A percentile compares a stretch with the other conserved stretches of the same genome.
Evolutionary conservation across 2,797 vertebrate species (phyloP).

Genomic region (Kryptolebias ocellatus): DNA sequence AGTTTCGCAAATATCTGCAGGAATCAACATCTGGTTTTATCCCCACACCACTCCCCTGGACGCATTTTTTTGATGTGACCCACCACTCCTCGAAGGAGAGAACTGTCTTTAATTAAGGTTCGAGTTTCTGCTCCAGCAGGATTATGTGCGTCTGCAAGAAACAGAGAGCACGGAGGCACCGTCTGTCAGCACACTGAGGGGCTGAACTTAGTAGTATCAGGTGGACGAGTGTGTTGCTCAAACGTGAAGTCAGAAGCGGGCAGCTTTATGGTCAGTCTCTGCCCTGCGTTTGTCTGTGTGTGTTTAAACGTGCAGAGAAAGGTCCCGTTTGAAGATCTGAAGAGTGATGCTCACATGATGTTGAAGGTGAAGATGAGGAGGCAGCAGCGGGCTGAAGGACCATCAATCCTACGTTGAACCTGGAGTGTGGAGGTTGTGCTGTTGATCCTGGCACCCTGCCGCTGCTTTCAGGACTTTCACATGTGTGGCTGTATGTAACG

Average conservation of each 20-base stretch:
- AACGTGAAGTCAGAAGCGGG: constrained; percentile 23
- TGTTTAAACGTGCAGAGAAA: constrained; percentile 56
- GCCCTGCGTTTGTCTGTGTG: constrained; percentile 26
- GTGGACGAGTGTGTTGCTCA: constrained; percentile 39
- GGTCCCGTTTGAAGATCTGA: constrained; percentile 27
- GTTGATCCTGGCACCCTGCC: constrained; percentile 67
- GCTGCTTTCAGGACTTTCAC: constrained; percentile 37
- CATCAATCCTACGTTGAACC: constrained; percentile 55
- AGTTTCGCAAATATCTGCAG: constrained; percentile 54
- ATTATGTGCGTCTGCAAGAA: constrained; percentile 28
- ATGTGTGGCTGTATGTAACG: constrained; percentile 41
- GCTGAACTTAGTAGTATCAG: constrained; percentile 37
- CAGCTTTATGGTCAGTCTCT: constrained; percentile 1
- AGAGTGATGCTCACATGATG: constrained; percentile 48
- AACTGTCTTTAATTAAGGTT: constrained; percentile 51
- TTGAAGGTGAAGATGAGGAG: constrained; percentile 40
- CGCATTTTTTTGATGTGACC: constrained; percentile 23
- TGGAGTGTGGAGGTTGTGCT: constrained; percentile 46
- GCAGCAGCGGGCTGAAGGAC: constrained; percentile 43
- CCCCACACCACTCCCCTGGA: constrained; percentile 16
- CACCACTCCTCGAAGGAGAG: constrained; percentile 28
- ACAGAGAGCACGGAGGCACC: constrained; percentile 4
- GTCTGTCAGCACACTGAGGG: constrained; percentile 33
- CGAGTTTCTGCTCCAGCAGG: constrained; percentile 29
- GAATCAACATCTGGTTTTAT: constrained; percentile 42